Base-by-base conservation (phyloP, 2,888 invertebrate genomes). In the Platycheirus albimanus region DNA sequence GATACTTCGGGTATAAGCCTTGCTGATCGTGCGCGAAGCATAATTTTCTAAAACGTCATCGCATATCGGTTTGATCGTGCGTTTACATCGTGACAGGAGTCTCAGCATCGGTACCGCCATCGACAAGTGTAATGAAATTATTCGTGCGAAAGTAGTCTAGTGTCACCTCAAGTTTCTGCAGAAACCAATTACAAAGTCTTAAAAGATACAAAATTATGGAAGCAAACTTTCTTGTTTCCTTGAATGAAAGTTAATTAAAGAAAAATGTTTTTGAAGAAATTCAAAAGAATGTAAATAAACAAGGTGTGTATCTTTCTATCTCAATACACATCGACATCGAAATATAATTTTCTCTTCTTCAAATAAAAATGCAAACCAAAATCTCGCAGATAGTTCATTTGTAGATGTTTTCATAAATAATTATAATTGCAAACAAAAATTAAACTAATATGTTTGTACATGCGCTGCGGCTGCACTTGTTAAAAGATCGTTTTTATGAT, bases 241-340 rank as follows among this genome's bases (percentile, higher is more conserved):
- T 30, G 45, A 63, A 79, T 47, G 63, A 69, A 78, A 69, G 69
- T 69, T 75, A 70, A 75, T 75, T 70, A 69, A 64, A 30, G 17
- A 69, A 49, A 69, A 45, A 49, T 64, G n/a, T 6, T 15, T 49
- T 24, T 13, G 69, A 49, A 69, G 41, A 47, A 54, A 69, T 63
- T 38, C 36, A 43, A 64, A 15, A 58, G 10, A 52, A 58, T 28
- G 43, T 63, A 51, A 45, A 64, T 49, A 36, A 47, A n/a, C 17
- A 64, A 38, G 1, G 56, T 54, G 54, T 51, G 28, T 67, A 13
- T 49, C 28, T 49, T 56, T 41, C 15, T 30, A 17, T 28, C 13
- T 51, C 17, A 33, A 33, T 45, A 36, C 36, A 28, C 24, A 8
- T n/a, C 54, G 33, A 33, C 3, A 54, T 69, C 33, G 61, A 33